Base-by-base conservation (phyloP, 2,888 invertebrate species). In the Leptinotarsa peninsularis region DNA sequence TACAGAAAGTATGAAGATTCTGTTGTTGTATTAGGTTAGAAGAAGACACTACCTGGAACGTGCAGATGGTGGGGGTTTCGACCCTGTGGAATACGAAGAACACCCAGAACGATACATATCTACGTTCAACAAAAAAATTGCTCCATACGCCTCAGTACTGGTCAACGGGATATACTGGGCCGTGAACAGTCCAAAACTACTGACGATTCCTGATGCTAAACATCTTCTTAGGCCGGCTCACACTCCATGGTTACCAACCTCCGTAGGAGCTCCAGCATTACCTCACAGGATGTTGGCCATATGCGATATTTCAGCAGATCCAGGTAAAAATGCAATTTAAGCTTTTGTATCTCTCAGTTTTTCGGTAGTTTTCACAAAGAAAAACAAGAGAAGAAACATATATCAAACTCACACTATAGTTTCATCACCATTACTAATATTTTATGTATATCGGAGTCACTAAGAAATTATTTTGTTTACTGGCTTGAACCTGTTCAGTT, bases 151-250 rank as follows among this genome's bases (percentile, higher is more conserved):
- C 0, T 98, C 98, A 0, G 97, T 98, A 1, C 94, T 99, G 76
- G 92, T 99, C 66, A 99, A 99, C 87, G 97, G 99, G 49, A 99
- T 99, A 84, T 99, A 99, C 89, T 99, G 98, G 98, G 98, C 98
- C 0, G 96, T 98, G 0, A 96, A 96, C 84, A 96, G 98, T 80
- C 99, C 99, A 0, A 97, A 98, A 86, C 89, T 99, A 49, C 90
- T 99, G 71, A 98, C 98, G 3, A 97, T 99, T 81, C 99, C 99
- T 0, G 99, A 99, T 87, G 99, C 99, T 1, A 99, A 99, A 88
- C 94, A 95, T 83, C 90, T 99, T 3, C 90, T 99, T 23, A 90
- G 95, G 67, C 96, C 98, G 0, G 94, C 96, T 0, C 93, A 95
- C 82, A 95, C 96, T 0, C 98, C 98, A 0, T 98, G 98, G 98